Evolutionary conservation across 2,797 vertebrate genomes (phyloP), one percentile per base, ranked within the genome.

Genomic region (Propithecus perrieri): DNA sequence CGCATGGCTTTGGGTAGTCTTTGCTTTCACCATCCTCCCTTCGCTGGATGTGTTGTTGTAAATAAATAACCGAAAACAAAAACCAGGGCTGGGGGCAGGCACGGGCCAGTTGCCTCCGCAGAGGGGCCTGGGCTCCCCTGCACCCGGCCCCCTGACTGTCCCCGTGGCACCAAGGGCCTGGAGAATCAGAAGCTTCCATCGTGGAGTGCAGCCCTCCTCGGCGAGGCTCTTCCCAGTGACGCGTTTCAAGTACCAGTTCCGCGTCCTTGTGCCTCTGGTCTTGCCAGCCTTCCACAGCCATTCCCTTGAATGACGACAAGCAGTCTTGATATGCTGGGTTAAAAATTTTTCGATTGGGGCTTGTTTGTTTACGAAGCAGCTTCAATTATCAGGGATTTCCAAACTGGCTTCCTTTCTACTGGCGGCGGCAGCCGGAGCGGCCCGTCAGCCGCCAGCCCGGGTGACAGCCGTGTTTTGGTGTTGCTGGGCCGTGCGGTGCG

Each of bases 331-430:
- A 50, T 80, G 97, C 97, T 95, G 91, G 97, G 97, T 95, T 97
- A 69, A 94, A 50, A 97, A 96, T 97, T 97, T 97, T 98, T 97
- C 96, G 75, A 43, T 33, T 88, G 89, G 92, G 85, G 69, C 98
- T 96, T 97, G 97, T 98, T 98, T 97, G 97, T 97, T 97, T 98
- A 71, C 84, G 98, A 75, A 98, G 85, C 93, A 15, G 48, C 98
- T 97, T 98, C 98, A 97, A 94, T 98, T 98, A 98, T 97, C 97
- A 69, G 96, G 97, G 92, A 97, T 97, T 95, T 92, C 75, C 96
- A 98, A 97, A 94, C 89, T 79, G 84, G 97, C 96, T 97, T 95
- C 91, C 97, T 97, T 96, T 98, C 97, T 96, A 78, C 97, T 96
- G 98, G 96, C 90, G 96, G 96, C 94, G 96, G 98, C 97, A 96